Evolutionary conservation across 2,113 vertebrate species (phyloP).

Genomic region (Carassius auratus): DNA sequence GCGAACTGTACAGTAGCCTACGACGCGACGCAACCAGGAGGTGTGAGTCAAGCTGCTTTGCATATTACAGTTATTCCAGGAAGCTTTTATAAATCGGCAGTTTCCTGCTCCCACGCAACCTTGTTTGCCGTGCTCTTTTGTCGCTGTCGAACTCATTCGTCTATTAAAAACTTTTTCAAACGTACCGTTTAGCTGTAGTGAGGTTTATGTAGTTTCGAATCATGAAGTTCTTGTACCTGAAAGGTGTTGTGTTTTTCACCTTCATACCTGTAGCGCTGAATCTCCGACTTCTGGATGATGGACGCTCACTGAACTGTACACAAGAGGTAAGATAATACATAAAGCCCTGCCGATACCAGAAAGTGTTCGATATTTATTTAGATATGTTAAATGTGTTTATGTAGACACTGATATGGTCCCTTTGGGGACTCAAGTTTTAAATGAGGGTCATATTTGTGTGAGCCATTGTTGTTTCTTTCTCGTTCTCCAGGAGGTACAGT

Average conservation of each 20-base stretch:
- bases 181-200: not conserved
- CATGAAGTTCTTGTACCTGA: slow-evolving; percentile 25
- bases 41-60: slow-evolving; percentile 34
- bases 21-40: not conserved
- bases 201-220: not conserved
- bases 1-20: not conserved
- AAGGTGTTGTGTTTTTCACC: slow-evolving; percentile 13
- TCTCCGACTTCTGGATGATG: slow-evolving; percentile 44
- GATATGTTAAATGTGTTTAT: not conserved
- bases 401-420: not conserved
- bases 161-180: not conserved
- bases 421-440: not conserved
- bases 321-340: slow-evolving; percentile 50
- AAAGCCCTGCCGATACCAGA: not conserved
- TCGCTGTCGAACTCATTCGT: not conserved
- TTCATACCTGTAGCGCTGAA: slow-evolving; percentile 1
- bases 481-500: slow-evolving; percentile 16
- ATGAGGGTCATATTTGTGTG: not conserved
- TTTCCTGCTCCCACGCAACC: slow-evolving; percentile 4
- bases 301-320: slow-evolving; percentile 52
- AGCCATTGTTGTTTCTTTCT: not conserved
- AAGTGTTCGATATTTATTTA: not conserved
- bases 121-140: not conserved
- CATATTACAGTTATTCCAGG: slow-evolving; percentile 47
- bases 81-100: slow-evolving; percentile 36